Evolutionary conservation across 2,113 vertebrate genomes (phyloP), one percentile per base, ranked within the genome.

Genomic region (Oryzias curvinotus): DNA sequence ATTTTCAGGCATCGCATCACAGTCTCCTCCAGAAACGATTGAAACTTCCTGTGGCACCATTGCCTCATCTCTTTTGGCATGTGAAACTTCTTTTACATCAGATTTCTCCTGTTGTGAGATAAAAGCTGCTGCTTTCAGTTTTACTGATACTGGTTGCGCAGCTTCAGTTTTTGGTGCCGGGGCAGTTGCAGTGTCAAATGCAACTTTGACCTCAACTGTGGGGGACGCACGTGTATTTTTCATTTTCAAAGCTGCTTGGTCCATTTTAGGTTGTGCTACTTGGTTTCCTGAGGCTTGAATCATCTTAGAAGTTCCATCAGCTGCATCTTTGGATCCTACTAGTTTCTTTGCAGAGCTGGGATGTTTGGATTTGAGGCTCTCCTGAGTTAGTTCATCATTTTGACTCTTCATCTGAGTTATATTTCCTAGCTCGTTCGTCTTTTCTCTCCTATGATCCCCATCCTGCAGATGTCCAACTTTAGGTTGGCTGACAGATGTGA

Each of bases 151-250:
- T 16, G 28, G 42, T 45, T 68, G 63, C 23, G 21, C 19, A 7
- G 71, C 52, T 47, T 71, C 58, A 66, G 4, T 19, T 17, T 21
- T 3, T 43, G 75, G 7, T 49, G 44, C 48, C 56, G 69, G 21
- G 10, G 63, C 16, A 71, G 41, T 52, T 3, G 21, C 48, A 42
- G 53, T 73, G 16, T 1, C 57, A 18, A 60, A 44, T 5, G 49
- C 45, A 21, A 61, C 73, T 63, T 57, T 59, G 61, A 73, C 66
- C 53, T 69, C 50, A 71, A 49, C 17, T 63, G 48, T 6, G 54
- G 73, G 59, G 26, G 75, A 63, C 18, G 72, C 57, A 15, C 21
- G 21, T 57, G 52, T 23, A 10, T 42, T 52, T 49, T 14, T 53
- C n/a, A 41, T 30, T 52, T 75, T 74, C 3, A 21, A 52, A 30